Base-by-base conservation (phyloP, 2,113 vertebrate genomes). In the Aldabrachelys gigantea region DNA sequence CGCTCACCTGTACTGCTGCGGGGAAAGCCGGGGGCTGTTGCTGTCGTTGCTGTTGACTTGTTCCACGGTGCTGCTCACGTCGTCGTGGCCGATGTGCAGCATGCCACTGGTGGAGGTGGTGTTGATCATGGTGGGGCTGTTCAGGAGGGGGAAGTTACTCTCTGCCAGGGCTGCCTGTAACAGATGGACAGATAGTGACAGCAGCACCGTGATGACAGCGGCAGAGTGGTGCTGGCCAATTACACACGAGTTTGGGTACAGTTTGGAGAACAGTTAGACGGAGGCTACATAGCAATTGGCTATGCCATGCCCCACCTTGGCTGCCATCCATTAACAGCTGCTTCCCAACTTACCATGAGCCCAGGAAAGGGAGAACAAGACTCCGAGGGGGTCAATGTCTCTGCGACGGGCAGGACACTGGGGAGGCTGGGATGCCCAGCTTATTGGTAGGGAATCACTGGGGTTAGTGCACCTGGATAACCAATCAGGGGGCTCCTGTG, bases 1-100 rank as follows among this genome's bases (percentile, higher is more conserved):
- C 16, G 21, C 98, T 97, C 96, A 99, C 99, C 99, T 99, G 98
- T 99, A 99, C 98, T 99, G 99, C 84, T 99, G 99, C 0, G 99
- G 99, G 97, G 99, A 99, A 91, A 99, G 99, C 31, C 99, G 99
- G 1, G 99, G 99, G 98, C 99, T 99, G 98, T 98, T 99, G 98
- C 99, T 99, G 95, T 99, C 99, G 2, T 99, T 99, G 98, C 99
- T 99, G 98, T 99, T 99, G 96, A 99, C 99, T 91, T 99, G 99
- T 97, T 99, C 99, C 98, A 99, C 99, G 0, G 99, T 99, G 98
- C 99, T 99, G 96, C 99, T 99, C 96, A 99, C 98, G 10, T 99
- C 99, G 54, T 99, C 99, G 27, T 99, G 99, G 97, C 99, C 99
- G 97, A 99, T 98, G 82, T 99, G 99, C 97, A 99, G 98, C 98